A percentile compares a stretch with the other conserved stretches of the same genome.
Conservation (phyloP, 2,797 vertebrate species). For the Ceyx erithaca region DNA sequence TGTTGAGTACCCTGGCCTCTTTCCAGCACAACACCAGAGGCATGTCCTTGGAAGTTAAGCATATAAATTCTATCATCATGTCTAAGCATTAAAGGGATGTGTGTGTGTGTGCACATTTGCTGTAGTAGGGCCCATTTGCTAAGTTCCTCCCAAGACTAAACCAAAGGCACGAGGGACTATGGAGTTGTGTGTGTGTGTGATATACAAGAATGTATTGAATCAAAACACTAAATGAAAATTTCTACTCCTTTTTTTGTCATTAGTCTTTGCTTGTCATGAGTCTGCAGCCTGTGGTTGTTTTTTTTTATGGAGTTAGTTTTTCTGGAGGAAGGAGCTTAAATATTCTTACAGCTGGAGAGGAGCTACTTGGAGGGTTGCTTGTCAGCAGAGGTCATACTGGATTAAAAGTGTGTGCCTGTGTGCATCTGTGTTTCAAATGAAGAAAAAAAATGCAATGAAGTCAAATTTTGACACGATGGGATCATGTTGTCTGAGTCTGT, state of each 20-base stretch:
- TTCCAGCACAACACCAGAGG: constrained; percentile 4
- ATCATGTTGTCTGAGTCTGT: not conserved
- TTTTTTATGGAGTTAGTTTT: not conserved
- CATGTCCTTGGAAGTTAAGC: constrained; percentile 19
- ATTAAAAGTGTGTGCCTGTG: not conserved
- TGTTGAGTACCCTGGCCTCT: not conserved
- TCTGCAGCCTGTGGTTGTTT: not conserved
- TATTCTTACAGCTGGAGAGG: not conserved
- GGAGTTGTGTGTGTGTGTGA: not conserved
- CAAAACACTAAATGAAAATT: not conserved
- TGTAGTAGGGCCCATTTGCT: not conserved
- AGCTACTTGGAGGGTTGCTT: not conserved
- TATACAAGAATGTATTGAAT: not conserved
- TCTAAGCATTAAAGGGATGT: not conserved
- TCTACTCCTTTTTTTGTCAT: not conserved
- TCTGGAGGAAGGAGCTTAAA: not conserved
- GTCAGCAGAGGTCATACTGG: not conserved
- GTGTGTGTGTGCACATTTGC: not conserved
- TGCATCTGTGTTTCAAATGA: not conserved
- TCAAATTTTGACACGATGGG: not conserved
- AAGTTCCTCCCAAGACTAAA: not conserved
- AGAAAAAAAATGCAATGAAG: not conserved
- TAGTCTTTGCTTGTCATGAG: not conserved
- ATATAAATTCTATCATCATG: not conserved
- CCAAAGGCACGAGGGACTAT: not conserved